Evolutionary conservation across 1,140 invertebrate genomes (phyloP).

Genomic region (Rhizoglyphus robini): DNA sequence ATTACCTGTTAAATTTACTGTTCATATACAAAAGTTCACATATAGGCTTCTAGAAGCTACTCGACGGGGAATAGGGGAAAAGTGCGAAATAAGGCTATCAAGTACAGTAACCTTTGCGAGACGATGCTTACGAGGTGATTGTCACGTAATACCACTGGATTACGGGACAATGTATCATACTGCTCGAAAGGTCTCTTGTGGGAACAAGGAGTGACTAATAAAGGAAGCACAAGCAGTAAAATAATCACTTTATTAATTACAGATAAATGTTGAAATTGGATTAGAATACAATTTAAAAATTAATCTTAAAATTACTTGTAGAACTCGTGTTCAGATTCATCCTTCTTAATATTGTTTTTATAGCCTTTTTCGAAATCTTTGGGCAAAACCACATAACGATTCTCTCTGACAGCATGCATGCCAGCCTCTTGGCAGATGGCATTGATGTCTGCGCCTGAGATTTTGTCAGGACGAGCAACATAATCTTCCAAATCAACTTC

Average conservation of each 20-base stretch:
- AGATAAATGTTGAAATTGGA: background rate
- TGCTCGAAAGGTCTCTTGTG: no score
- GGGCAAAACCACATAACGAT: slow-evolving; percentile 91
- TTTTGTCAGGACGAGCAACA: slow-evolving; percentile 92
- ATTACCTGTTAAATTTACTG: no score
- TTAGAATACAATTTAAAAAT: background rate
- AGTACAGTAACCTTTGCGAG: no score
- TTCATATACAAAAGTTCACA: no score
- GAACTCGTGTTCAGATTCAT: slow-evolving; percentile 98
- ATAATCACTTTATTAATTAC: background rate
- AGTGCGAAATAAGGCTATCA: no score
- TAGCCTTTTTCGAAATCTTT: slow-evolving; percentile 99
- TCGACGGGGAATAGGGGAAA: no score
- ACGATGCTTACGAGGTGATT: no score
- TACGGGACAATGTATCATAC: no score
- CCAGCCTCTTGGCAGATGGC: slow-evolving; percentile 96
- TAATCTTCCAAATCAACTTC: slow-evolving; percentile 99
- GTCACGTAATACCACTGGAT: no score
- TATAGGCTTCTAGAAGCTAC: no score
- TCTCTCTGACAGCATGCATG: slow-evolving; percentile 94
- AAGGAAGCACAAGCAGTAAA: background rate
- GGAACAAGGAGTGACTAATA: background rate
- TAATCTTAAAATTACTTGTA: slow-evolving; percentile 99
- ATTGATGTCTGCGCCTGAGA: slow-evolving; percentile 98
- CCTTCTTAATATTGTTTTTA: slow-evolving; percentile 99